These are phyloP conservation scores for Pelosia muscerda DNA, from an alignment of 2,888 invertebrate species.

Conservation along the genomic window DNA sequence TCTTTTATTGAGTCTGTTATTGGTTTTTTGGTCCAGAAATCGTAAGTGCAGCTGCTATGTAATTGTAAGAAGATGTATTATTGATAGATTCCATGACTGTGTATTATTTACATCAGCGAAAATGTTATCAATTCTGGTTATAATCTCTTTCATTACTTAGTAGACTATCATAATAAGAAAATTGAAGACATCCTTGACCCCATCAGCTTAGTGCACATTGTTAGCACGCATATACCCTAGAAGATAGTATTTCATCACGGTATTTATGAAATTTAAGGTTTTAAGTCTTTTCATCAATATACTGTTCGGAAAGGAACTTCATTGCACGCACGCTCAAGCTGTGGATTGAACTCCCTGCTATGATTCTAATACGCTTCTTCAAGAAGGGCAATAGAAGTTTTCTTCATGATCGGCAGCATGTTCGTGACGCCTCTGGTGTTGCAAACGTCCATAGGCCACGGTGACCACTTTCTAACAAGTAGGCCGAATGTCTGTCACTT, in stretches of 20 bases:
- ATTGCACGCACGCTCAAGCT: no score
- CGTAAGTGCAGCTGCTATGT: neutral
- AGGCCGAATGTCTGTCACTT: no score
- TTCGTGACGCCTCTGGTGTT: no score
- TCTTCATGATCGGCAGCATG: no score
- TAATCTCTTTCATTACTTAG: neutral
- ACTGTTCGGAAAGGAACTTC: no score
- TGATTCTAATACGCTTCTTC: no score
- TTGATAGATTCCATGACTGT: neutral
- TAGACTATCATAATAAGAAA: neutral
- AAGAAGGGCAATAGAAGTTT: no score
- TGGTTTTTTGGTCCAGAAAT: constrained; percentile 10
- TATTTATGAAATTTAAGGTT: neutral
- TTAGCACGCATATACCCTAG: neutral
- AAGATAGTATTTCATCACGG: neutral
- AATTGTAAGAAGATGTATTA: neutral
- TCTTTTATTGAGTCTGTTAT: constrained; percentile 14
- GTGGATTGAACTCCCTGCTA: no score
- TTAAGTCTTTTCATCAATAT: neutral
- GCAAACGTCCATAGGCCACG: no score
- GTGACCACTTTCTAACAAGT: no score
- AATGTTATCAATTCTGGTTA: neutral
- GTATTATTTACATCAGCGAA: neutral
- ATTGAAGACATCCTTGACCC: neutral
- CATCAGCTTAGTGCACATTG: constrained; percentile 2